Base-by-base conservation (phyloP, 1,140 invertebrate genomes). In the Stegodyphus dumicola region DNA sequence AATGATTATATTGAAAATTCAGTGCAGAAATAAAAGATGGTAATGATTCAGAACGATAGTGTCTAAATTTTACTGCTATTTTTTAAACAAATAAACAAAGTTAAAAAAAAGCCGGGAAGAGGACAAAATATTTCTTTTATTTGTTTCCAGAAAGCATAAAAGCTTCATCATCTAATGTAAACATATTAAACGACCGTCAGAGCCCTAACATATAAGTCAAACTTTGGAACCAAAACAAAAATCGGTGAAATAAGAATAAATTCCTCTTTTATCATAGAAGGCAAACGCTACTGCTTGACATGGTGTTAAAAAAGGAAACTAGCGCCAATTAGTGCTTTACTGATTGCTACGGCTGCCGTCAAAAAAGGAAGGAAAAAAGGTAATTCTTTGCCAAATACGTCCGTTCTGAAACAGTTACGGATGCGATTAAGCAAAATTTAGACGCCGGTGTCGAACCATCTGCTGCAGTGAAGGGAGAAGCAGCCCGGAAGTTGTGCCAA, bases 351-450 rank as follows among this genome's bases (percentile, higher is more conserved):
- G 33, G 33, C 33, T 33, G 33, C 33, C 33, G 33, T 33, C 33
- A 33, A 33, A 33, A 33, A 33, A 33, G 33, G 33, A 33, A 33
- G 33, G 33, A 75, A 77, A 9, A 33, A n/a, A 56, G 11, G 33
- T 77, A 13, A 52, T 6, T 6, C 51, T 18, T 13, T 17, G 51
- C 11, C 9, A 11, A 73, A 73, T 56, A 56, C n/a, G 11, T 11
- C 7, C 67, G 65, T 80, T 80, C 53, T 54, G 77, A 80, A 80
- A 80, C 54, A 56, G 67, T 80, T 71, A 80, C 67, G 77, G 67
- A 56, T 71, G 18, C 66, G 77, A 80, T 80, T 80, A 80, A 71
- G 77, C 9, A 70, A 53, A 80, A 80, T 80, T 80, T 80, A 17
- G 18, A 64, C 15, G 64, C 66, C 51, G 51, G 67, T 80, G 13